Evolutionary conservation across 2,888 invertebrate genomes (phyloP).

Genomic region (Drosophila helvetica): DNA sequence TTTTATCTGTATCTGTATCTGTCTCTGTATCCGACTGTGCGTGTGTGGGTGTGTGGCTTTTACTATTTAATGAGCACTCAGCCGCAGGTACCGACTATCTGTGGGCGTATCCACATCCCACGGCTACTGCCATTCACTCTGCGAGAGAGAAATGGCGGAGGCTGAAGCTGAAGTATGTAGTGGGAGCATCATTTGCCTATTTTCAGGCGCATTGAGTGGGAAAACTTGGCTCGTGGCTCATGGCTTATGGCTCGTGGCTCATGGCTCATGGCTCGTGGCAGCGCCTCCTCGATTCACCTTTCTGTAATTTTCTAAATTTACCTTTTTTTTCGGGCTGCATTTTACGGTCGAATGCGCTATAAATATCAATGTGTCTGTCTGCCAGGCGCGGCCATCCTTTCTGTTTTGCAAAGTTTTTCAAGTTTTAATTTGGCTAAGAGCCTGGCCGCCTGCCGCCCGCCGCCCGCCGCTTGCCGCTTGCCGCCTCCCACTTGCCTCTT

Average conservation of each 20-base stretch:
- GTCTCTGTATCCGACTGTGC: background rate
- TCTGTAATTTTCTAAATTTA: constrained; percentile 39
- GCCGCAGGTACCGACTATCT: constrained; percentile 31
- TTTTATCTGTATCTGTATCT: background rate
- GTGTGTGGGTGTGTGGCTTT: constrained; percentile 37
- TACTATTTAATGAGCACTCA: constrained; percentile 67
- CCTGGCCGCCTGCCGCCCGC: constrained; percentile 8
- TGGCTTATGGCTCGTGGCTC: constrained; percentile 7
- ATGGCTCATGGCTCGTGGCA: constrained; percentile 7
- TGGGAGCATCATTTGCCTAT: constrained; percentile 26
- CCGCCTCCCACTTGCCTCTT: background rate
- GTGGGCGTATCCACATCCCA: constrained; percentile 27
- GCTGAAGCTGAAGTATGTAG: background rate
- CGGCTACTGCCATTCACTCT: constrained; percentile 32
- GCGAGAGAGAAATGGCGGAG: background rate
- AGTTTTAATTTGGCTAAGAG: constrained; percentile 59
- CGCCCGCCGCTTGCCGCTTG: background rate
- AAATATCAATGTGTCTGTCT: constrained; percentile 39
- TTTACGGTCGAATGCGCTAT: constrained; percentile 30
- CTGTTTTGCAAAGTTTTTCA: constrained; percentile 20
- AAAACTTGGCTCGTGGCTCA: constrained; percentile 28
- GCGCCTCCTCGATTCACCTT: constrained; percentile 23
- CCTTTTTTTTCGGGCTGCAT: constrained; percentile 32
- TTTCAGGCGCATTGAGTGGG: constrained; percentile 32
- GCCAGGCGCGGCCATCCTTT: constrained; percentile 26